Evolutionary conservation across 2,888 invertebrate genomes (phyloP), one percentile per base, ranked within the genome.

Genomic region (Cecidostiba fungosa): DNA sequence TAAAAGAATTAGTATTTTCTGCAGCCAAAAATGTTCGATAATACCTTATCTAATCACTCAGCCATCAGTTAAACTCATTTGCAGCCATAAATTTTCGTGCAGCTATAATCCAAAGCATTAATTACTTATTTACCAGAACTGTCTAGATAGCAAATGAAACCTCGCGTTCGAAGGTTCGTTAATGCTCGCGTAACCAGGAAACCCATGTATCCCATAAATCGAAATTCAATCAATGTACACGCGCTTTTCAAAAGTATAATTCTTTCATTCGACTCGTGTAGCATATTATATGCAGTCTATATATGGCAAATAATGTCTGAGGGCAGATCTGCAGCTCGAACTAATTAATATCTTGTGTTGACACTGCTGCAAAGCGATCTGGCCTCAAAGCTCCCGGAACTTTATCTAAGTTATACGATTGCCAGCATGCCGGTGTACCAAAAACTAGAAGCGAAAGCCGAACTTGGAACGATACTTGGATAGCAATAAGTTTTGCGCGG

Each of bases 321-420:
- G 32, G 19, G 50, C 43, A 78, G 82, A 82, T 82, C 72, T 47
- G n/a, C n/a, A n/a, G n/a, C 43, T 16, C 86, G 84, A 88, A 89
- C 91, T 92, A 92, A 92, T 92, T 92, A 92, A 92, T 92, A 91
- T 92, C 90, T 89, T 81, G 88, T 91, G 91, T 92, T 91, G 91
- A 91, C 90, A 90, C 89, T 90, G 86, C 85, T 84, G 86, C 87
- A 88, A 85, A 86, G 87, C 86, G 82, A 87, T 86, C 77, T 70
- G 66, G 74, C 74, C 70, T 80, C 77, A 85, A 72, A 84, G 72
- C 72, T 69, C 39, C 54, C n/a, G 54, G 14, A 85, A 87, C 85
- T 85, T 87, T 81, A 82, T 79, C 77, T 23, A 85, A 87, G 77
- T 87, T 87, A n/a, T n/a, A 74, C 83, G 87, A 87, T 85, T 85